These are phyloP conservation scores for Branchinecta lynchi DNA, from an alignment of 1,140 invertebrate genomes.

Conservation along the genomic window DNA sequence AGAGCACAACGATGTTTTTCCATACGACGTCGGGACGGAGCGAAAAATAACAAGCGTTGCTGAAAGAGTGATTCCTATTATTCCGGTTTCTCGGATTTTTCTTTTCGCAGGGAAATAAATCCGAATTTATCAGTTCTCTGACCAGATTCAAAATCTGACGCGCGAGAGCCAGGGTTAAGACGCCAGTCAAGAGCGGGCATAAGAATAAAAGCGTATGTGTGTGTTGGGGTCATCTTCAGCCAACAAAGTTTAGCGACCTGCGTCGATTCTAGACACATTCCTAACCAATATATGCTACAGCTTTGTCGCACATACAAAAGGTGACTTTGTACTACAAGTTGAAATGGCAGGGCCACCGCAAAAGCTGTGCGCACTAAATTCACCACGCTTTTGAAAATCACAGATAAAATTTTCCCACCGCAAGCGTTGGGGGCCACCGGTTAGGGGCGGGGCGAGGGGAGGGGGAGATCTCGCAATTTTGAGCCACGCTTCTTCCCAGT, in stretches of 20 bases:
- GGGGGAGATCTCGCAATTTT: conserved; percentile 6
- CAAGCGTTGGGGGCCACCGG: not conserved
- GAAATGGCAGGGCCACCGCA: not conserved
- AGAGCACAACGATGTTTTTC: too few species aligned
- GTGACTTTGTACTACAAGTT: not conserved
- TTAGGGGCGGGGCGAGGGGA: not conserved
- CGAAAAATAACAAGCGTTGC: too few species aligned
- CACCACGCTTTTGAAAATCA: conserved; percentile 4
- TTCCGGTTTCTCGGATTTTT: too few species aligned
- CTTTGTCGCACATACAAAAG: not conserved
- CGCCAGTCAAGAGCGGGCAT: too few species aligned
- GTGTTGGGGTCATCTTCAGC: too few species aligned
- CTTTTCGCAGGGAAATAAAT: too few species aligned
- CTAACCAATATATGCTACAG: not conserved
- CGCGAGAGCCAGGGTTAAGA: too few species aligned
- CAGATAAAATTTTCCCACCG: not conserved
- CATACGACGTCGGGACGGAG: too few species aligned
- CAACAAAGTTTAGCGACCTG: conserved; percentile 1
- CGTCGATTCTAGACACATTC: not conserved
- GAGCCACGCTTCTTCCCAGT: not conserved
- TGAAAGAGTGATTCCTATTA: too few species aligned
- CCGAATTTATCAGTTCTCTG: too few species aligned
- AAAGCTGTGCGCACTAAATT: not conserved
- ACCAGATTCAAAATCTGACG: too few species aligned
- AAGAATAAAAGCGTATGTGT: too few species aligned